Conservation (phyloP, 2,888 invertebrate species). For the Auanema freiburgensis region DNA sequence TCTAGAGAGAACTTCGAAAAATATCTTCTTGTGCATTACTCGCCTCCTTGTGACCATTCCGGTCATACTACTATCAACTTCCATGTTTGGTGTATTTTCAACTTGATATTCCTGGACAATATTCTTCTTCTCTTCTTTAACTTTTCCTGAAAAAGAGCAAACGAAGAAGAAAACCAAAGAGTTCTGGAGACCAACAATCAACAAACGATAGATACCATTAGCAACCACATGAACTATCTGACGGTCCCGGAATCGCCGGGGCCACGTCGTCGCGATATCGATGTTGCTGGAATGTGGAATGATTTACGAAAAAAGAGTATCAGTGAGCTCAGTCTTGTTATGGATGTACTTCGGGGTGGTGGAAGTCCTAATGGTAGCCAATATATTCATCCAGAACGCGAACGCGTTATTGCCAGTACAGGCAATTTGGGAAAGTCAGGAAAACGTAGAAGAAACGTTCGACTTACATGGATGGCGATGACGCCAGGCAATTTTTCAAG, state of each 20-base stretch:
- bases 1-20: no score
- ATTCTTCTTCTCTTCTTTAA: background rate
- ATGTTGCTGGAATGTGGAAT: conserved; percentile 29
- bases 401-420: conserved; percentile 29
- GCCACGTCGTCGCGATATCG: conserved; percentile 19
- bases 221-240: conserved; percentile 22
- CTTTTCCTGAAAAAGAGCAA: background rate
- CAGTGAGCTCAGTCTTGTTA: conserved; percentile 54
- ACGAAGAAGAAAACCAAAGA: no score
- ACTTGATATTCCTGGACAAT: background rate
- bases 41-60: background rate
- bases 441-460: conserved; percentile 36
- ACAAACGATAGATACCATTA: no score
- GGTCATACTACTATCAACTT: background rate
- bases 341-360: conserved; percentile 53
- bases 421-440: conserved; percentile 47
- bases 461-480: conserved; percentile 49
- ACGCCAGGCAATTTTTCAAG: conserved; percentile 51
- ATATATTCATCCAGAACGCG: conserved; percentile 45
- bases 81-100: background rate
- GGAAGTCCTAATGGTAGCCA: conserved; percentile 28
- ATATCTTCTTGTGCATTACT: no score
- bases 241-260: conserved; percentile 38
- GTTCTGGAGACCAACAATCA: no score
- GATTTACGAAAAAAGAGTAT: conserved; percentile 52